Evolutionary conservation across 30 jellyfish, hydroid and myxozoan genomes (phyloP).

Genomic region (Cassiopea andromeda): DNA sequence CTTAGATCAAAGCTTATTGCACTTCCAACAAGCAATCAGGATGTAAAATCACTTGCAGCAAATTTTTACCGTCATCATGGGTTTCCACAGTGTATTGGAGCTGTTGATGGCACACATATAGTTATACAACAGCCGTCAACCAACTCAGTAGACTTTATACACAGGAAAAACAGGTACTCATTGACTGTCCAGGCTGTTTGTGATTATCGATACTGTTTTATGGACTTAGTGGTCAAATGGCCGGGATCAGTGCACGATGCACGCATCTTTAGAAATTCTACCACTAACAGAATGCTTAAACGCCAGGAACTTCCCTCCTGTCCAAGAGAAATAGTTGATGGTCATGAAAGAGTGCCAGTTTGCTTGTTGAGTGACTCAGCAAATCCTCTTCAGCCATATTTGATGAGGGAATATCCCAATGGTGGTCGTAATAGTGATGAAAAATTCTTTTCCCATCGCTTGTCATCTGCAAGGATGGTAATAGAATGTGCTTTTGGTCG

Average conservation of each 20-base stretch:
- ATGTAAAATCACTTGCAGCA: not conserved
- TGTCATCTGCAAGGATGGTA: slow-evolving; percentile 79
- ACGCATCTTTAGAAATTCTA: slow-evolving; percentile 44
- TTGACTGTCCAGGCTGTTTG: slow-evolving; percentile 19
- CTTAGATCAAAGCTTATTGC: not conserved
- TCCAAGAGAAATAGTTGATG: slow-evolving; percentile 61
- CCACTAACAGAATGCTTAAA: slow-evolving; percentile 14
- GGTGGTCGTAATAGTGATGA: slow-evolving; percentile 55
- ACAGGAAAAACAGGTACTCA: slow-evolving; percentile 41
- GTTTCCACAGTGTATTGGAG: slow-evolving; percentile 56
- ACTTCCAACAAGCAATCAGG: slow-evolving; percentile 3
- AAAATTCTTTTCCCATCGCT: slow-evolving; percentile 41
- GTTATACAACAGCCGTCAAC: slow-evolving; percentile 22
- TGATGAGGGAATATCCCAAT: slow-evolving; percentile 65
- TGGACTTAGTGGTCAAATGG: slow-evolving; percentile 61
- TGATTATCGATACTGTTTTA: slow-evolving; percentile 41
- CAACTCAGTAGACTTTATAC: slow-evolving; percentile 14
- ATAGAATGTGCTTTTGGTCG: slow-evolving; percentile 81
- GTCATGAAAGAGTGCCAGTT: slow-evolving; percentile 60
- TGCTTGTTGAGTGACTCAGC: slow-evolving; percentile 79
- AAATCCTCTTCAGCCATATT: slow-evolving; percentile 71
- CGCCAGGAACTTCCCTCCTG: slow-evolving; percentile 51
- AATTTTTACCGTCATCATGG: slow-evolving; percentile 40
- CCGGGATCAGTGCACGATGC: slow-evolving; percentile 69
- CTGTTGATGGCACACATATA: slow-evolving; percentile 66